Conservation (phyloP, 1,140 invertebrate genomes). For the Helicoverpa armigera region DNA sequence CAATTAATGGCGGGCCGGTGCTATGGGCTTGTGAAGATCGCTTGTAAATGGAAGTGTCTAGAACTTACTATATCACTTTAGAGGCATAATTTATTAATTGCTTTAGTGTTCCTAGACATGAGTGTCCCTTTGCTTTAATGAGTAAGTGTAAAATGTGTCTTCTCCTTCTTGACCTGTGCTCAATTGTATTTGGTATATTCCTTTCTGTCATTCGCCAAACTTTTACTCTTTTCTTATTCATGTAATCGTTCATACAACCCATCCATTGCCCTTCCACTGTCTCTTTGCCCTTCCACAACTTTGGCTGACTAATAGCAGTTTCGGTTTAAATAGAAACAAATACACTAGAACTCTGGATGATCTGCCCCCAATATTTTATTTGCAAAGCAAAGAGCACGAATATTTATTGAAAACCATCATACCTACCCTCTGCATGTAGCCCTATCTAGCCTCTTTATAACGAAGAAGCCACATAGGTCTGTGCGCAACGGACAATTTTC, state of each 20-base stretch:
- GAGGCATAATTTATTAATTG: background rate
- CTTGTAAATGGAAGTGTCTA: slow-evolving; percentile 11
- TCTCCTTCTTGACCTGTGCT: no score
- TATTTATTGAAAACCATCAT: background rate
- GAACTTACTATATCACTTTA: background rate
- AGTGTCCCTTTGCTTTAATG: no score
- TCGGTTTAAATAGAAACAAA: background rate
- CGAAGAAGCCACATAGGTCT: slow-evolving; percentile 8
- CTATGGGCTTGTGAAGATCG: slow-evolving; percentile 11
- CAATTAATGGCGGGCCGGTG: slow-evolving; percentile 79
- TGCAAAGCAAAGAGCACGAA: no score
- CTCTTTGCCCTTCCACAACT: no score
- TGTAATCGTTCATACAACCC: no score
- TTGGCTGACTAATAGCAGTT: background rate
- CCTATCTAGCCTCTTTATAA: slow-evolving; percentile 1
- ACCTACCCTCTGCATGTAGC: background rate
- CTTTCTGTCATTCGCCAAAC: no score
- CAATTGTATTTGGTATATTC: no score
- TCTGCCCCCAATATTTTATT: no score
- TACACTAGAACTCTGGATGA: background rate
- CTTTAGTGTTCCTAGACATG: background rate
- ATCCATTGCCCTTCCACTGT: no score
- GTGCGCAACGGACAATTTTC: slow-evolving; percentile 68
- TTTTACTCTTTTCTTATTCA: no score
- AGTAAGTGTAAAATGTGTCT: no score